Evolutionary conservation across 2,113 vertebrate species (phyloP).

Genomic region (Corvus cornix): DNA sequence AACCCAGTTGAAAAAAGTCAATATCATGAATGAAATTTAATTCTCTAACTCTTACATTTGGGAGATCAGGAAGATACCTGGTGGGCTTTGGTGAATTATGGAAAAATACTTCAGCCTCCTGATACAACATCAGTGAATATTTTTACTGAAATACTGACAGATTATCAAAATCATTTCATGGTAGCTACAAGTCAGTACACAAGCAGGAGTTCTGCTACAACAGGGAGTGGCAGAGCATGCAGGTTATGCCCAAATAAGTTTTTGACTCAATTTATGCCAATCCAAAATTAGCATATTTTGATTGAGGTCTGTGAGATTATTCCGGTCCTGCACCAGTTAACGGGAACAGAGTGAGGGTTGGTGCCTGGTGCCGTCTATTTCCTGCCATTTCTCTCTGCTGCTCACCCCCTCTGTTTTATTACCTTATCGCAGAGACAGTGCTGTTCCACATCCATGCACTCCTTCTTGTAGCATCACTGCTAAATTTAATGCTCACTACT

Average conservation of each 20-base stretch:
- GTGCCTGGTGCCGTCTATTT: background rate
- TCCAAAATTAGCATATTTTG: background rate
- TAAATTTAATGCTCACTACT: conserved; percentile 71
- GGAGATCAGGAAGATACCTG: background rate
- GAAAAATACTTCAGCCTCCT: background rate
- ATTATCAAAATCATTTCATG: background rate
- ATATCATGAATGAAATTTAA: background rate
- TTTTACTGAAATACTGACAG: background rate
- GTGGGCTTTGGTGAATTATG: background rate
- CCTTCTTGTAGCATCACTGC: conserved; percentile 51
- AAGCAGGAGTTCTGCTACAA: background rate
- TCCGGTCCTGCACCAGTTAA: background rate
- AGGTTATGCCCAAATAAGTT: background rate
- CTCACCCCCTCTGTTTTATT: conserved; percentile 55
- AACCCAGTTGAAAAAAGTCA: background rate
- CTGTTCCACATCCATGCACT: conserved; percentile 47
- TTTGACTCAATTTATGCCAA: background rate
- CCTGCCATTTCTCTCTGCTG: background rate
- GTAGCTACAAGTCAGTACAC: background rate
- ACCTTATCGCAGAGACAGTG: conserved; percentile 46
- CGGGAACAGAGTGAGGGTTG: background rate
- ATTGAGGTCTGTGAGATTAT: background rate
- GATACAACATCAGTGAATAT: background rate
- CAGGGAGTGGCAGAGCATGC: background rate
- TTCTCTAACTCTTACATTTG: background rate